These are phyloP conservation scores for Oscheius myriophilus DNA, from an alignment of 2,888 invertebrate species.

Conservation along the genomic window DNA sequence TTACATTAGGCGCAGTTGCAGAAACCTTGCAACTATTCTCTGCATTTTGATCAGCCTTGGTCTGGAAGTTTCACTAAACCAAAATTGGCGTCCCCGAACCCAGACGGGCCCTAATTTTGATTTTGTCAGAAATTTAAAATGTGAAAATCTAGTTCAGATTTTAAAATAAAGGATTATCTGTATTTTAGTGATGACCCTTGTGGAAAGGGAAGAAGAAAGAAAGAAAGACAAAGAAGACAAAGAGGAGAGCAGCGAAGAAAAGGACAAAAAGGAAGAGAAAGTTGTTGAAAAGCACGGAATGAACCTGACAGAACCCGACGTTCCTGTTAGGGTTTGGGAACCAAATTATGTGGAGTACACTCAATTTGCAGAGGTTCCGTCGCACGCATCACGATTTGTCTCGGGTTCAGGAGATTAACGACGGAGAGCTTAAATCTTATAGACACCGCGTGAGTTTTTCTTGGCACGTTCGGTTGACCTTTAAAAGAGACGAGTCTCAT, in stretches of 20 bases:
- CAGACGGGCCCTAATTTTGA: too few species aligned
- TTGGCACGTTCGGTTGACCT: too few species aligned
- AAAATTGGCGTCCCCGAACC: too few species aligned
- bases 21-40: too few species aligned
- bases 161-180: neutral
- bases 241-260: slow-evolving; percentile 27
- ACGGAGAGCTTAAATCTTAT: too few species aligned
- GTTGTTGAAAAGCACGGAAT: neutral
- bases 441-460: too few species aligned
- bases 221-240: slow-evolving; percentile 18
- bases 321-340: slow-evolving; percentile 3
- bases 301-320: slow-evolving; percentile 17
- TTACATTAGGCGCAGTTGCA: neutral
- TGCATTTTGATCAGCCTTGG: too few species aligned
- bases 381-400: neutral
- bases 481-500: too few species aligned
- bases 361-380: slow-evolving; percentile 16
- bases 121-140: too few species aligned
- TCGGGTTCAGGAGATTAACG: too few species aligned
- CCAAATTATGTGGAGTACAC: neutral
- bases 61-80: too few species aligned
- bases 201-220: slow-evolving; percentile 10
- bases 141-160: too few species aligned
- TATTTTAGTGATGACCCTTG: slow-evolving; percentile 13
- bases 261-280: slow-evolving; percentile 13